Conservation (phyloP, 2,113 vertebrate genomes). For the Muntiacus muntjak region DNA sequence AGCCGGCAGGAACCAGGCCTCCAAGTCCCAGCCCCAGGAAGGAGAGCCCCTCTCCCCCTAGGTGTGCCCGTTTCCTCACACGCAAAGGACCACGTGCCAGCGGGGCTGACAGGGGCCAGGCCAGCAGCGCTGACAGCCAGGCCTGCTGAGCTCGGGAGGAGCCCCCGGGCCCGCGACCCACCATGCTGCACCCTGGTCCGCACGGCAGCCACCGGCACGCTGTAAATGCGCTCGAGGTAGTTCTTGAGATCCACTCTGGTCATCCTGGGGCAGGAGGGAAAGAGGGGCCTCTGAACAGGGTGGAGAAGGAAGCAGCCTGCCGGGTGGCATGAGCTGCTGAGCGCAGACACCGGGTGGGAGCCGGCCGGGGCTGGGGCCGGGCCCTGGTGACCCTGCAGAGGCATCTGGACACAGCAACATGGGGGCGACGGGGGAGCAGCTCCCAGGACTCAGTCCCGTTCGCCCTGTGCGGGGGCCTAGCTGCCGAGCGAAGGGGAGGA, state of each 20-base stretch:
- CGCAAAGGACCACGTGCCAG: not conserved
- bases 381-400: no score
- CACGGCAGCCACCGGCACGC: constrained; percentile 87
- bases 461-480: not conserved
- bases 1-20: accelerated
- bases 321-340: accelerated
- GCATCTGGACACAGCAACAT: not conserved
- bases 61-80: not conserved
- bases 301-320: not conserved
- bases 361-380: accelerated
- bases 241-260: constrained; percentile 92
- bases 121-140: accelerated
- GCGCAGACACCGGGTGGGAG: not conserved
- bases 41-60: accelerated
- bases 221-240: constrained; percentile 95
- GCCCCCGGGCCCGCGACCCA: constrained; percentile 71
- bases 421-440: accelerated
- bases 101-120: not conserved
- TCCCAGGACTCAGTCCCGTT: no score
- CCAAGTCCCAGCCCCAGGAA: accelerated
- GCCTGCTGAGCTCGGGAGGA: not conserved
- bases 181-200: constrained; percentile 95
- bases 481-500: accelerated
- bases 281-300: not conserved
- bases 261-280: constrained; percentile 84